A percentile compares a stretch with the other conserved stretches of the same genome.
Conservation (phyloP, 1,140 invertebrate species). For the Contarinia nasturtii region DNA sequence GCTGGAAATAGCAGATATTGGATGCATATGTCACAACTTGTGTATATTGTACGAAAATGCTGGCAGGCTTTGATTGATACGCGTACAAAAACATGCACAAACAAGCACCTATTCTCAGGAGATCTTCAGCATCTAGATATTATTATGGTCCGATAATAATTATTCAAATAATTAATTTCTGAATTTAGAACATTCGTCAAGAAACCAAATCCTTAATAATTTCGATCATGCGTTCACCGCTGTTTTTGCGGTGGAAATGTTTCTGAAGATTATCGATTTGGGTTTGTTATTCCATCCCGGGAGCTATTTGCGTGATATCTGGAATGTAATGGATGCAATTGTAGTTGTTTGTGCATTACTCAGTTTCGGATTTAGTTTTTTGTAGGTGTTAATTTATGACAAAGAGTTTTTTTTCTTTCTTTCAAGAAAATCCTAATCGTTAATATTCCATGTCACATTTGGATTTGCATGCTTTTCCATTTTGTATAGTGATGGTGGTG, state of each 20-base stretch:
- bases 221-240: slow-evolving; percentile 99
- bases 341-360: slow-evolving; percentile 95
- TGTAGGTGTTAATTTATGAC: slow-evolving; percentile 28
- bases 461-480: neutral
- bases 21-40: too few species aligned
- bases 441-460: neutral
- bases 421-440: too few species aligned
- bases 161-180: too few species aligned
- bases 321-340: slow-evolving; percentile 93
- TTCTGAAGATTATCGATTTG: slow-evolving; percentile 87
- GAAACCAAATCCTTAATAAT: slow-evolving; percentile 87
- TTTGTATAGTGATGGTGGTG: neutral
- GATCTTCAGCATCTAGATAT: too few species aligned
- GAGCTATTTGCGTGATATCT: slow-evolving; percentile 80
- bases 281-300: slow-evolving; percentile 92
- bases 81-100: too few species aligned
- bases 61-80: too few species aligned
- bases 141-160: too few species aligned
- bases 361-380: slow-evolving; percentile 88
- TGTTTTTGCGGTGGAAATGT: slow-evolving; percentile 98
- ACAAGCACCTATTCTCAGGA: too few species aligned
- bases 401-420: too few species aligned
- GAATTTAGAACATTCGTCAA: slow-evolving; percentile 68
- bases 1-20: too few species aligned
- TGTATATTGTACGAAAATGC: too few species aligned